Percentiles rank a stretch among this genome's conserved stretches.
phyloP scores from a whole-genome alignment of 2,888 invertebrate species.

The Coenonympha arcania region DNA sequence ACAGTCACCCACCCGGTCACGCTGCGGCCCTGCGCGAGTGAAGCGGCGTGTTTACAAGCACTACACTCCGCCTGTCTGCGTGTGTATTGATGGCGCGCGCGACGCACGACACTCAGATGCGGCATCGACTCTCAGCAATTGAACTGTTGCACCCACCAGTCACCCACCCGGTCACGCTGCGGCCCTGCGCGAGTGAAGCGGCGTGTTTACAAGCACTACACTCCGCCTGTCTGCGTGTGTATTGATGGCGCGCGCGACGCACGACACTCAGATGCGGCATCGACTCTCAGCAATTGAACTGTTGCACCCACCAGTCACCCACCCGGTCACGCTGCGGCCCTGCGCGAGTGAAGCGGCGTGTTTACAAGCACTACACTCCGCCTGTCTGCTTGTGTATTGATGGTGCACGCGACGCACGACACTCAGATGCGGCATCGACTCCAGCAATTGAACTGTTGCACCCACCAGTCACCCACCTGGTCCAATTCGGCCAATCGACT shows the following conservation, averaged over 20 bases:
- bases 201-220: slow-evolving; percentile 36
- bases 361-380: slow-evolving; percentile 34
- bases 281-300: neutral
- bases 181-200: slow-evolving; percentile 33
- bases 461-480: too few relatives aligned
- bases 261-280: slow-evolving; percentile 21
- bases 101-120: slow-evolving; percentile 14
- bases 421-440: slow-evolving; percentile 21
- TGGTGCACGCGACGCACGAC: slow-evolving; percentile 8
- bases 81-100: slow-evolving; percentile 27
- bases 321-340: too few relatives aligned
- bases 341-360: slow-evolving; percentile 32
- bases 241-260: slow-evolving; percentile 24
- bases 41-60: slow-evolving; percentile 35
- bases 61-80: slow-evolving; percentile 29
- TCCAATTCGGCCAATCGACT: too few relatives aligned
- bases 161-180: too few relatives aligned
- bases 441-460: too few relatives aligned
- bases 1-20: too few relatives aligned
- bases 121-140: slow-evolving; percentile 13
- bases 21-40: slow-evolving; percentile 35
- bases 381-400: slow-evolving; percentile 28
- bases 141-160: too few relatives aligned
- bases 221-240: slow-evolving; percentile 26
- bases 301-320: too few relatives aligned